Base-by-base conservation (phyloP, 2,113 vertebrate genomes). In the Callionymus lyra region DNA sequence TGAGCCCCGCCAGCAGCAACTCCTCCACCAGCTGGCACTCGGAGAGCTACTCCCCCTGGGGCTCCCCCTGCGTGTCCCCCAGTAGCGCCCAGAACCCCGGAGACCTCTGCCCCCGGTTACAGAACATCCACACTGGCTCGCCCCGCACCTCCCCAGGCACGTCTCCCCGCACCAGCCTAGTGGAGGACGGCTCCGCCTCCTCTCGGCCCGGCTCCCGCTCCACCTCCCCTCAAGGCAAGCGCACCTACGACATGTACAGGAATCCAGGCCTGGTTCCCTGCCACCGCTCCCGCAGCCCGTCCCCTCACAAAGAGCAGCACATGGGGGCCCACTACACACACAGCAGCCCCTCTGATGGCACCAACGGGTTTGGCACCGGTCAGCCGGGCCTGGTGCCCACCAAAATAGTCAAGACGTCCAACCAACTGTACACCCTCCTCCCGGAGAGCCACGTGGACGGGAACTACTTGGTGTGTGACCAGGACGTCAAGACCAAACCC, bases 1-100 rank as follows among this genome's bases (percentile, higher is more conserved):
- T 97, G 85, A 98, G 95, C 77, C 95, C 95, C 1, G 92, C 91
- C 79, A 97, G 93, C 84, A 97, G 94, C 77, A 94, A 91, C 76
- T 98, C 95, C 53, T 98, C 95, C 80, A 86, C 94, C 87, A 97
- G 93, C 86, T 98, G 95, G 90, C 88, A 98, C 82, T 98, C 95
- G 31, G 95, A 98, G 85, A 93, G 74, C 42, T 84, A 79, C 59
- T 94, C 95, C 68, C 95, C 95, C 73, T 96, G 87, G 85, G 89
- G 91, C 1, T 98, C 95, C 41, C 95, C 94, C 49, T 98, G 95
- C 38, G 92, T 98, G 79, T 98, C 95, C 64, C 95, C 95, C 74
- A 91, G 93, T 83, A 91, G 86, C 58, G 89, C 84, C 57, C 91
- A 86, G 53, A 74, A 86, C 70, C 79, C 89, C 44, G 90, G 91